phyloP scores from a whole-genome alignment of 1,140 invertebrate species.

The Caenorhabditis latens region DNA sequence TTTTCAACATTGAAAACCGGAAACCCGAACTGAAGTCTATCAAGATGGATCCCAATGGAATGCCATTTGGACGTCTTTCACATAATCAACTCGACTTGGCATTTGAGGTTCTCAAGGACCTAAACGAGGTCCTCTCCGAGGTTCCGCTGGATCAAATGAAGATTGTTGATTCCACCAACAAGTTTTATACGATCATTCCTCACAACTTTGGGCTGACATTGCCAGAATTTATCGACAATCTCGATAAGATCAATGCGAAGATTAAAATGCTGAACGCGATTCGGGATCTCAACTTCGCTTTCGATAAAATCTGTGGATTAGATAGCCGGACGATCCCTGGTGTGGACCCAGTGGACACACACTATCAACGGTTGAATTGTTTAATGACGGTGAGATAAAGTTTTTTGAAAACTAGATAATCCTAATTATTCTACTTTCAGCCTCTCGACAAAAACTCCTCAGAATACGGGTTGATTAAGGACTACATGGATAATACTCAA shows the following conservation, averaged over 20 bases:
- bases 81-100: slow-evolving; percentile 89
- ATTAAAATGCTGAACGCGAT: slow-evolving; percentile 91
- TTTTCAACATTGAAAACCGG: slow-evolving; percentile 88
- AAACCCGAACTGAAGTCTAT: slow-evolving; percentile 80
- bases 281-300: slow-evolving; percentile 93
- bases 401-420: neutral
- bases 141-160: slow-evolving; percentile 61
- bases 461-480: slow-evolving; percentile 85
- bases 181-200: slow-evolving; percentile 93
- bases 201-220: slow-evolving; percentile 89
- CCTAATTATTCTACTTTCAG: neutral
- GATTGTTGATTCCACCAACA: slow-evolving; percentile 88
- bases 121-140: slow-evolving; percentile 76
- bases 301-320: slow-evolving; percentile 83
- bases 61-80: slow-evolving; percentile 95
- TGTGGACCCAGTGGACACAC: slow-evolving; percentile 85
- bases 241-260: slow-evolving; percentile 82
- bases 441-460: slow-evolving; percentile 82
- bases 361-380: slow-evolving; percentile 90
- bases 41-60: slow-evolving; percentile 94
- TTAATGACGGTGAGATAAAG: slow-evolving; percentile 82
- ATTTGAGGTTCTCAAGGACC: slow-evolving; percentile 86
- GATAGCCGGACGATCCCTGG: slow-evolving; percentile 77
- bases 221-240: slow-evolving; percentile 86
- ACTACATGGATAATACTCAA: slow-evolving; percentile 89